phyloP scores from a whole-genome alignment of 2,888 invertebrate species.

The Papilio elwesi region DNA sequence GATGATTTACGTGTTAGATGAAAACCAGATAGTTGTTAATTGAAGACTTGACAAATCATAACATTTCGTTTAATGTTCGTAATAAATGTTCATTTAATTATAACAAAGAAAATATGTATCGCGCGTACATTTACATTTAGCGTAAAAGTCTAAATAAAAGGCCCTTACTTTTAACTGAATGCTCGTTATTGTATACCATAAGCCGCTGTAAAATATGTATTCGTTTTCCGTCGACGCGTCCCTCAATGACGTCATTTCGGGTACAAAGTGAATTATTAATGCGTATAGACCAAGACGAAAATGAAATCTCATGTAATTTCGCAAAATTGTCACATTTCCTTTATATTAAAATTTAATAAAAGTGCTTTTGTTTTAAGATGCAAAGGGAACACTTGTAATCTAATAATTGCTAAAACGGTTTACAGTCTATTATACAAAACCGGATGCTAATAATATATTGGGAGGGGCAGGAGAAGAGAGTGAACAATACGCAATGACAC shows the following conservation, averaged over 20 bases:
- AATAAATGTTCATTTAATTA: background rate
- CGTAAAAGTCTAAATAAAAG: background rate
- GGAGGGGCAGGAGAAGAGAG: too few species aligned
- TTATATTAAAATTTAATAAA: slow-evolving; percentile 8
- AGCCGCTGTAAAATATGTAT: slow-evolving; percentile 2
- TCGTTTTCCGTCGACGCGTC: slow-evolving; percentile 12
- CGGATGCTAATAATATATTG: background rate
- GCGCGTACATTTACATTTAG: background rate
- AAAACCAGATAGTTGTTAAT: too few species aligned
- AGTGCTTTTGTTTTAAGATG: background rate
- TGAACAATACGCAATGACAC: too few species aligned
- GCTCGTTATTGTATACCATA: background rate
- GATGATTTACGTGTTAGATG: too few species aligned
- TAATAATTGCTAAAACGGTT: background rate
- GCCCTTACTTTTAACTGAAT: background rate
- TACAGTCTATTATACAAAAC: too few species aligned
- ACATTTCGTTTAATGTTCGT: too few species aligned
- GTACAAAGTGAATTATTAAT: slow-evolving; percentile 32
- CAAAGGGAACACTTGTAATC: background rate
- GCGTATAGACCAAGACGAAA: slow-evolving; percentile 24
- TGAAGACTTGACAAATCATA: too few species aligned
- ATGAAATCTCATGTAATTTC: slow-evolving; percentile 27
- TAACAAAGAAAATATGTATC: background rate
- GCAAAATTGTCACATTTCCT: slow-evolving; percentile 14
- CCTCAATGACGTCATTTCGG: slow-evolving; percentile 29